These are phyloP conservation scores for Coenonympha arcania DNA, from an alignment of 2,888 invertebrate genomes.

Conservation along the genomic window DNA sequence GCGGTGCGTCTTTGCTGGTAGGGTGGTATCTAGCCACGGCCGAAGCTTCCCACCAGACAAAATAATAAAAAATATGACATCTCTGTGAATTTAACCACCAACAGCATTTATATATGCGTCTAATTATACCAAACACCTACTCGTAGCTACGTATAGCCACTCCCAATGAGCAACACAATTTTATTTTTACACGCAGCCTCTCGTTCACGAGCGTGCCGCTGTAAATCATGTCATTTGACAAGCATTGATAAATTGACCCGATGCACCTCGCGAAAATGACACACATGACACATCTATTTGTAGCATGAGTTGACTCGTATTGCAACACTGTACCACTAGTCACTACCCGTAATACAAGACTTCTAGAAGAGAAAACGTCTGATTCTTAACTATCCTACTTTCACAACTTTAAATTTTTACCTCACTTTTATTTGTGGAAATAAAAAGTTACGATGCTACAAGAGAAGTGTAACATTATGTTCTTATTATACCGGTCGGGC, in stretches of 20 bases:
- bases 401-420: conserved; percentile 14
- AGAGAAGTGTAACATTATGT: conserved; percentile 19
- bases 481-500: conserved; percentile 22
- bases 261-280: conserved; percentile 32
- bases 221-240: conserved; percentile 48
- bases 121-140: no score
- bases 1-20: no score
- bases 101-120: conserved; percentile 2
- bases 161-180: conserved; percentile 26
- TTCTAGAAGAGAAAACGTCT: conserved; percentile 15
- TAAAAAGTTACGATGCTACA: conserved; percentile 18
- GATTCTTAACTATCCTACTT: conserved; percentile 16
- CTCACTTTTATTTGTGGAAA: conserved; percentile 14
- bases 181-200: conserved; percentile 28
- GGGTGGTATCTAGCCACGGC: no score
- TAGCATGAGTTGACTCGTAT: conserved; percentile 15
- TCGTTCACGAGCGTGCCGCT: conserved; percentile 32
- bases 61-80: no score
- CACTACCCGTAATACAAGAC: neutral
- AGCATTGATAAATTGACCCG: conserved; percentile 44
- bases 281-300: conserved; percentile 18
- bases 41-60: no score
- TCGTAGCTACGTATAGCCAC: conserved; percentile 23
- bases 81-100: no score
- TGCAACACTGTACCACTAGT: conserved; percentile 2